Evolutionary conservation across 1,140 invertebrate genomes (phyloP), one percentile per base, ranked within the genome.

Genomic region (Macrotrachela quadricornifera): DNA sequence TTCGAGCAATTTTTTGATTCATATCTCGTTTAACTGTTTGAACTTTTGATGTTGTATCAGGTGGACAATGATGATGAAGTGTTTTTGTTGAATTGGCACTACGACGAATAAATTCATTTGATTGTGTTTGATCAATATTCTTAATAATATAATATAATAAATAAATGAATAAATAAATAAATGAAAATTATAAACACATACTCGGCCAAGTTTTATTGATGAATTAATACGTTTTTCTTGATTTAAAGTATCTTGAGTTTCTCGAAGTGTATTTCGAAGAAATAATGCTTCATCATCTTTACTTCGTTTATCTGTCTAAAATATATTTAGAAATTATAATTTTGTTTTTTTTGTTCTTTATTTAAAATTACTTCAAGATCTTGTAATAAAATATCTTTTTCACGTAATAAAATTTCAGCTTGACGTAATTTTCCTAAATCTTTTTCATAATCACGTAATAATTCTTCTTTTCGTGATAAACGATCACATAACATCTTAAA

Each of bases 191-290:
- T 38, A 3, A 41, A 44, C 48, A 1, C 10, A 40, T 48, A 67
- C 68, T 60, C 67, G 69, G 58, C 63, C 64, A 38, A 65, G 59
- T 61, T 70, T 71, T 38, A 71, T 68, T 21, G 68, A 65, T 30
- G 57, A 57, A 50, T 71, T 70, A 0, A 70, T 59, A 10, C 65
- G 54, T 49, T 67, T 69, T 55, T 70, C 69, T 54, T 69, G 64
- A 36, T 70, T 63, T 8, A 71, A 59, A 41, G 56, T 55, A 43
- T 64, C 61, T 54, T 60, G 58, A 14, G 66, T 63, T 50, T 63
- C 58, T 44, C 61, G 62, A 10, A 69, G 57, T 4, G 66, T 64
- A 45, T 69, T 68, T 17, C 67, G 56, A 30, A 71, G 55, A 51
- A 64, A 68, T 39, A 66, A 59, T 1, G 64, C 59, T 54, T 70